Evolutionary conservation across 1,140 invertebrate genomes (phyloP).

Genomic region (Camponotus pennsylvanicus): DNA sequence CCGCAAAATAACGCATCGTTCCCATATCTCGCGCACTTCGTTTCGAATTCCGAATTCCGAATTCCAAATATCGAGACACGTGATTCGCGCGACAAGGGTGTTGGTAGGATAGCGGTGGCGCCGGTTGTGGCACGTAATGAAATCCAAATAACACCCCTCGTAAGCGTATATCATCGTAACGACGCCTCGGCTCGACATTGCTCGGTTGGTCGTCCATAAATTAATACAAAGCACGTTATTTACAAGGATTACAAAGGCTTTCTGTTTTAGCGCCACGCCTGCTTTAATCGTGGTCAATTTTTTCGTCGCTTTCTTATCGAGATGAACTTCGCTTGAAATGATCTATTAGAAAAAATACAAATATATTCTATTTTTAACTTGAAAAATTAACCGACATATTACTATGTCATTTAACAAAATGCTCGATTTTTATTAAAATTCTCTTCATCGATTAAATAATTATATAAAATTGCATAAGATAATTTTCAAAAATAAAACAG

Average conservation of each 20-base stretch:
- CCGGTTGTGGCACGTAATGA: constrained; percentile 69
- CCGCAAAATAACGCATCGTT: not conserved
- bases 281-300: constrained; percentile 17
- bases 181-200: constrained; percentile 67
- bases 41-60: not conserved
- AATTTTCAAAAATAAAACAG: not conserved
- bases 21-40: constrained; percentile 7
- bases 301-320: not conserved
- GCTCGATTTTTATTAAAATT: not conserved
- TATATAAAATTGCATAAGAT: too few relatives aligned
- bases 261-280: constrained; percentile 42
- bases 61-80: not conserved
- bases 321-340: not conserved
- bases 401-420: not conserved
- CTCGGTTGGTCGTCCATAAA: constrained; percentile 70
- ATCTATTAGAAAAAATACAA: not conserved
- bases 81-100: not conserved
- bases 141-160: constrained; percentile 76
- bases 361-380: not conserved
- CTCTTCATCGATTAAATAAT: not conserved
- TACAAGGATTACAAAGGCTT: constrained; percentile 68
- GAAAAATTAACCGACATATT: not conserved
- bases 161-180: constrained; percentile 76
- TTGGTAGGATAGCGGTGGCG: not conserved
- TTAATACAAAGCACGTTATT: constrained; percentile 77